Evolutionary conservation across 2,797 vertebrate species (phyloP), one percentile per base, ranked within the genome.

Genomic region (Pristis pectinata): DNA sequence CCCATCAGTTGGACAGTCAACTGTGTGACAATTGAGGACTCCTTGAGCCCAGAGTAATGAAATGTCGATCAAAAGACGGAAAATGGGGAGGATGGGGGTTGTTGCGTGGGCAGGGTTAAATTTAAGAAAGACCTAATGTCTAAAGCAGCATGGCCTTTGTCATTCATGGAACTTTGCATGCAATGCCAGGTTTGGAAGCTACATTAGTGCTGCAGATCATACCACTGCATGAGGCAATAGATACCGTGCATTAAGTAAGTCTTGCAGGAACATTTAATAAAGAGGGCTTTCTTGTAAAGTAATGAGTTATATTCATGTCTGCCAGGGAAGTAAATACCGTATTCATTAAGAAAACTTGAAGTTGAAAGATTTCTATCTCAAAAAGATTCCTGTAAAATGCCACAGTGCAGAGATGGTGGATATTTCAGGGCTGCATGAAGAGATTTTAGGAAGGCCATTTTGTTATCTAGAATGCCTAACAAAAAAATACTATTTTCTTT

Each of bases 341-440:
- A 94, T 76, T 94, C 92, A 94, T 94, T 94, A 94, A 76, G 92
- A 94, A 94, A 94, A 94, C 70, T 56, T 76, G 70, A 70, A 94
- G 70, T 94, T 53, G 41, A 94, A 94, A 74, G 64, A 94, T 94
- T 94, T 53, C 92, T 94, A 94, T 94, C 92, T 94, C 41, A 94
- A 94, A 93, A 70, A 76, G 92, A 30, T 94, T 94, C 44, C 92
- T 76, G 92, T 94, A 94, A 74, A 94, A 53, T 94, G 92, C 64
- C 89, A 92, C 7, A 1, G 70, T 64, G 64, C 37, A 94, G 44
- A 74, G 67, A 94, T 94, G 92, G 72, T 94, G 92, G 92, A 67
- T 93, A 67, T 94, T 94, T 44, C 49, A 94, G 72, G 72, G 27
- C 49, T 53, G 15, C 72, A 41, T 94, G 92, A 93, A 93, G 92